These are phyloP conservation scores for Petrocephalus microphthalmus DNA, from an alignment of 2,113 vertebrate species.

Conservation along the genomic window DNA sequence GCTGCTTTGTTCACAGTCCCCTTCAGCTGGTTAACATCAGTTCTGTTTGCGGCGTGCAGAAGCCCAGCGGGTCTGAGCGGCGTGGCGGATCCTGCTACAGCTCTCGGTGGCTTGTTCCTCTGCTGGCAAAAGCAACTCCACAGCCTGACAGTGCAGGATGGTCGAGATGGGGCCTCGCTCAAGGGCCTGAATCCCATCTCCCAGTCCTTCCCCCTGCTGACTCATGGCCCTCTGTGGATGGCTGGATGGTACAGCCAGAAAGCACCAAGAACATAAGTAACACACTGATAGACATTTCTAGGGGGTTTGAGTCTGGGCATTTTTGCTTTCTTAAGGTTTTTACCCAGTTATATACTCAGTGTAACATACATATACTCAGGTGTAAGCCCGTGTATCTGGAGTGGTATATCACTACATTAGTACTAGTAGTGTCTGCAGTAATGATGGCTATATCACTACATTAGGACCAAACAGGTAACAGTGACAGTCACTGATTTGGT, in stretches of 20 bases:
- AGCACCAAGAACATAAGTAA: background rate
- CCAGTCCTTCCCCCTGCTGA: constrained; percentile 19
- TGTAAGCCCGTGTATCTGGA: background rate
- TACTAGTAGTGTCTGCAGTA: too few relatives aligned
- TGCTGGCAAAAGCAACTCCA: constrained; percentile 32
- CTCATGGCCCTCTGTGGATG: constrained; percentile 12
- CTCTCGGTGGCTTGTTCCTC: constrained; percentile 24
- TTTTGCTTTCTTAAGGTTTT: background rate
- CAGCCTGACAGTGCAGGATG: constrained; percentile 43
- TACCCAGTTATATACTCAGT: background rate
- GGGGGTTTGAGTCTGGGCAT: background rate
- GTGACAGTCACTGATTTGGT: background rate
- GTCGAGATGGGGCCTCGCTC: constrained; percentile 33
- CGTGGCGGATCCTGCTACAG: constrained; percentile 22
- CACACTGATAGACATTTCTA: background rate
- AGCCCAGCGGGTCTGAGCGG: constrained; percentile 4
- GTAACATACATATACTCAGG: background rate
- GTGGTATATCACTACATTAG: background rate
- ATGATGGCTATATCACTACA: too few relatives aligned
- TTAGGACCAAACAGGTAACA: background rate
- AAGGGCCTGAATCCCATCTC: constrained; percentile 19
- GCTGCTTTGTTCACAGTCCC: background rate
- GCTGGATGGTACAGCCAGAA: background rate
- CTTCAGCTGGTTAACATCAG: constrained; percentile 20
- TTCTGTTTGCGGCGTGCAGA: constrained; percentile 38